Base-by-base conservation (phyloP, 2,797 vertebrate genomes). In the Pipistrellus nathusii region DNA sequence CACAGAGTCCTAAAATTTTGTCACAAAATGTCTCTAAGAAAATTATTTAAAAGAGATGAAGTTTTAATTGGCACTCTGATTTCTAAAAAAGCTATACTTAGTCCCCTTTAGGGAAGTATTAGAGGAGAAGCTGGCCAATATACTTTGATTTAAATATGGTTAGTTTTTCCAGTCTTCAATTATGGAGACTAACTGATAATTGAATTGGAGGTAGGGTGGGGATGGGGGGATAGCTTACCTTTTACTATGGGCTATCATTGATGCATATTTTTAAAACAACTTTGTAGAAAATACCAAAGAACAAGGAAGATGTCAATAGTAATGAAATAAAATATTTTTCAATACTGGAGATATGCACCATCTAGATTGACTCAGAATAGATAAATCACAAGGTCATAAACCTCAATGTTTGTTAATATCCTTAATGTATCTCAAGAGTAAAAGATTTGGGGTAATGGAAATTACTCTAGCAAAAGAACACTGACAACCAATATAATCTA, bases 51-150 rank as follows among this genome's bases (percentile, higher is more conserved):
- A 75, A 7, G 8, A 85, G 78, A 75, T 20, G n/a, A 71, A 9
- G 55, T 25, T n/a, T 90, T 90, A 85, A 85, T 66, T 88, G 64
- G 38, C 32, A 62, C 25, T 87, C 72, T 77, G 23, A 85, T 82
- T 92, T 90, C 69, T 87, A 84, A 17, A 25, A 53, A 4, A 44
- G 20, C 21, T 88, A 30, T 14, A 48, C 0, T 62, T 73, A 85
- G 14, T 38, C 89, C 15, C 10, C 59, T 75, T 81, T 64, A 35
- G 41, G 8, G 7, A 81, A 48, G 13, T 57, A 44, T 78, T 73
- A 21, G 32, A 76, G 32, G 30, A 87, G 8, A 93, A 4, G 3
- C 20, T 89, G 35, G 5, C 32, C 23, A 85, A 80, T 14, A 44
- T 57, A 68, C 64, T 25, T 91, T 53, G 38, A 59, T 84, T 77